Evolutionary conservation across 35 echinoderm and acorn worm genomes (phyloP).

Genomic region (Nesometra sesokonis): DNA sequence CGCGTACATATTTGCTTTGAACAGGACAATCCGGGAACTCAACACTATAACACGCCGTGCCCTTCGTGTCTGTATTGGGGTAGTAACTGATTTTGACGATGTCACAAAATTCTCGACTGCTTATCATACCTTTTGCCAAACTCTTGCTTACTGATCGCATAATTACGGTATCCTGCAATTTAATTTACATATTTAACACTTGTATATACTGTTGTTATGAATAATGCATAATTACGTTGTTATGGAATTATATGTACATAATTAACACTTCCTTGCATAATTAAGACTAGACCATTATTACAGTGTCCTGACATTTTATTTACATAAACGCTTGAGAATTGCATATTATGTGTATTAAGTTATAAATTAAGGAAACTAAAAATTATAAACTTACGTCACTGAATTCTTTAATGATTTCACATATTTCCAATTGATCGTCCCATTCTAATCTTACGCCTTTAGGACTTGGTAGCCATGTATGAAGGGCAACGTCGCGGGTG

Average conservation of each 20-base stretch:
- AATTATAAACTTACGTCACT: neutral
- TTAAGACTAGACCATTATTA: no score
- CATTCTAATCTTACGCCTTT: neutral
- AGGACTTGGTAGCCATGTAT: neutral
- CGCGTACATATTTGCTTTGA: neutral
- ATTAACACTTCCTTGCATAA: no score
- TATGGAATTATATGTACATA: no score
- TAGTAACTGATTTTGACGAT: neutral
- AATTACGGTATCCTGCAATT: neutral
- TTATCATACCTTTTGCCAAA: neutral
- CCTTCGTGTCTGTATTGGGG: neutral
- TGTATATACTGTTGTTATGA: no score
- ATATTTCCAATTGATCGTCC: neutral
- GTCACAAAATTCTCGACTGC: neutral
- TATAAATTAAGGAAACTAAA: neutral
- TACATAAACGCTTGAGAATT: no score
- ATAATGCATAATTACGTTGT: no score
- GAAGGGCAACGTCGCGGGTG: neutral
- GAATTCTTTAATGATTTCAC: neutral
- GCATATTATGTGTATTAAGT: no score
- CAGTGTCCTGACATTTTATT: no score
- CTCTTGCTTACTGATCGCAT: neutral
- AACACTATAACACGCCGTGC: neutral
- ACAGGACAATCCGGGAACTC: neutral
- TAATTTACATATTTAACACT: no score